Percentiles rank a stretch among this genome's conserved stretches.
These are phyloP conservation scores for Halictus quadricinctus DNA, from an alignment of 2,888 invertebrate genomes.

Conservation along the genomic window DNA sequence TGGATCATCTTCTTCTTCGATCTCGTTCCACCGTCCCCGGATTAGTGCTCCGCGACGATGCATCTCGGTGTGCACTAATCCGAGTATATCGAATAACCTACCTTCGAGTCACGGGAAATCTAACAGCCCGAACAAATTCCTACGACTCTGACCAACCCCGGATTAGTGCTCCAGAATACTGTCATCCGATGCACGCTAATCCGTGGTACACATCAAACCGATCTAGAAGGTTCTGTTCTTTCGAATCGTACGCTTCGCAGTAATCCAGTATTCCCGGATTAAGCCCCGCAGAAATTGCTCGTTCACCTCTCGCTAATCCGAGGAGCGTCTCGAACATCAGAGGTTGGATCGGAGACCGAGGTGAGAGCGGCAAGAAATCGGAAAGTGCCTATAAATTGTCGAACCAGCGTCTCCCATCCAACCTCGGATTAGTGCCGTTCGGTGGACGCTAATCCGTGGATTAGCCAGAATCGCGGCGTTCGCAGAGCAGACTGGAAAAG, in stretches of 20 bases:
- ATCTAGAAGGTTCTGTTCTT: background rate
- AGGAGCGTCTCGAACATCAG: background rate
- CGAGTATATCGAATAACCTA: background rate
- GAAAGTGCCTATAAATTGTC: background rate
- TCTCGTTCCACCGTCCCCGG: background rate
- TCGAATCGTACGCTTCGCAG: background rate
- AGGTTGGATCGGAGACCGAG: background rate
- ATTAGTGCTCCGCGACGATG: background rate
- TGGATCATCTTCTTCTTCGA: background rate
- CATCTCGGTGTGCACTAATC: background rate
- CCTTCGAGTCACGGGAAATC: too few species aligned
- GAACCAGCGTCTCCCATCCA: background rate
- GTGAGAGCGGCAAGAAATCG: background rate
- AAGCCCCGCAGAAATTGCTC: background rate
- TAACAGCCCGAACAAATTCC: background rate
- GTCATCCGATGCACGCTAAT: background rate
- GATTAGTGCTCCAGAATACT: background rate
- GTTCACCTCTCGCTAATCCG: background rate
- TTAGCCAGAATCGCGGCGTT: constrained; percentile 51
- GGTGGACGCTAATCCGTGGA: background rate
- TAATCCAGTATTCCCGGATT: background rate
- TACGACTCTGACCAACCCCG: background rate
- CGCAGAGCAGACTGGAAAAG: background rate
- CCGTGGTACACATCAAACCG: background rate
- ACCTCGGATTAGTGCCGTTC: background rate